Conservation (phyloP, 2,888 invertebrate species). For the Drosophila colorata region DNA sequence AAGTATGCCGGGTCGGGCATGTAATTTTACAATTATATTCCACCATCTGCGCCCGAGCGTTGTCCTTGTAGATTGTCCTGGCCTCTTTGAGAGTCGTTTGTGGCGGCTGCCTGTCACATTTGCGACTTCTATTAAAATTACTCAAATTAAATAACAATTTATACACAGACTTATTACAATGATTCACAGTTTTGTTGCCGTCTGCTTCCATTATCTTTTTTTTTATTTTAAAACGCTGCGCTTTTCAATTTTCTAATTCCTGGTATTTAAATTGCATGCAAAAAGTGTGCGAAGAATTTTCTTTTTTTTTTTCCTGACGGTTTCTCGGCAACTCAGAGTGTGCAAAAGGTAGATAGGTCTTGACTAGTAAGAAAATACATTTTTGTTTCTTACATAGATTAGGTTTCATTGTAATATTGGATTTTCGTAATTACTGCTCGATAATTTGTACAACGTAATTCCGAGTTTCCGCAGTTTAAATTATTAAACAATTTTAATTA, state of each 20-base stretch:
- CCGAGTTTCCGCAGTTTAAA: too few relatives aligned
- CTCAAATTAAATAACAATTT: slow-evolving; percentile 63
- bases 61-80: neutral
- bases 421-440: too few relatives aligned
- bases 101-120: slow-evolving; percentile 26
- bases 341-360: too few relatives aligned
- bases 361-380: too few relatives aligned
- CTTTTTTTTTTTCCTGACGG: neutral
- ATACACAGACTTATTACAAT: slow-evolving; percentile 15
- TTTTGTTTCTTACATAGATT: too few relatives aligned
- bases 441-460: too few relatives aligned
- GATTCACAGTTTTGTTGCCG: slow-evolving; percentile 17
- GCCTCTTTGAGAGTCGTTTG: slow-evolving; percentile 5
- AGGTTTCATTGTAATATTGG: too few relatives aligned
- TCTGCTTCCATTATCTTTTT: neutral
- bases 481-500: too few relatives aligned
- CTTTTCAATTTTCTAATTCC: slow-evolving; percentile 17
- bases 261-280: slow-evolving; percentile 41
- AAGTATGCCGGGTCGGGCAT: neutral
- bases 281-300: slow-evolving; percentile 28
- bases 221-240: slow-evolving; percentile 7
- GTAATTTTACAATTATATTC: slow-evolving; percentile 10
- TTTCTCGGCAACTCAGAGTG: too few relatives aligned
- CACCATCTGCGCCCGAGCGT: neutral
- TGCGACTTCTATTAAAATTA: slow-evolving; percentile 51